phyloP scores from a whole-genome alignment of 1,140 invertebrate genomes.

The Apis dorsata region DNA sequence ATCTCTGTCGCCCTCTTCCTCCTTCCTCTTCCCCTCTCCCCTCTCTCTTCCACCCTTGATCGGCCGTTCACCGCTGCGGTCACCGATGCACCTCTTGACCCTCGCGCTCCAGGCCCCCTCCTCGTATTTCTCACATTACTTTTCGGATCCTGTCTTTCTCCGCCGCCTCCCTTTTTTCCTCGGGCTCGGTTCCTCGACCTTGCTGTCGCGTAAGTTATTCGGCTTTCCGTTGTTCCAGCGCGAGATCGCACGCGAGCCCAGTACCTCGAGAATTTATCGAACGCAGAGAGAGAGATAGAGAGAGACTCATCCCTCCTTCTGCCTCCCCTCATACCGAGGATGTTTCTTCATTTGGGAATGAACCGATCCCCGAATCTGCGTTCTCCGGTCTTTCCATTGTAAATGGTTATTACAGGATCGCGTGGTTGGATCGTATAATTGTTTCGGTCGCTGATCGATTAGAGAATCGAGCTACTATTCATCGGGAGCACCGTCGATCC shows the following conservation, averaged over 20 bases:
- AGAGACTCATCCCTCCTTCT: no score
- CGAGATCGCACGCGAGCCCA: constrained; percentile 5
- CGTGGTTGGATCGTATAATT: constrained; percentile 17
- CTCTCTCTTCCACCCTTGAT: not conserved
- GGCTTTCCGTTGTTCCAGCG: constrained; percentile 32
- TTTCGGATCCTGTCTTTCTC: constrained; percentile 51
- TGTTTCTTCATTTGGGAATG: constrained; percentile 41
- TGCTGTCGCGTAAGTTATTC: constrained; percentile 41
- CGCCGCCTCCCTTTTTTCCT: constrained; percentile 10
- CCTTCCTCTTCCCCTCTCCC: constrained; percentile 38
- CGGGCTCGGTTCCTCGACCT: not conserved
- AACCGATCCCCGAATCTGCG: not conserved
- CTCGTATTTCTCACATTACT: constrained; percentile 75
- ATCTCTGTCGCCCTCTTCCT: constrained; percentile 59
- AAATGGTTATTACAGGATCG: not conserved
- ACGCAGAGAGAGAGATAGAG: not conserved
- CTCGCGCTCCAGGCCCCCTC: constrained; percentile 57
- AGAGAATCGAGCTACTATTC: not conserved
- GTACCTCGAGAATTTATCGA: constrained; percentile 36
- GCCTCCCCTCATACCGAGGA: not conserved
- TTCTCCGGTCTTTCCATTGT: not conserved
- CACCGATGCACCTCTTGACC: constrained; percentile 67
- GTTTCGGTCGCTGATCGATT: constrained; percentile 11
- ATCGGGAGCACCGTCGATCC: constrained; percentile 2
- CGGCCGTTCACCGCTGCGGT: constrained; percentile 5